Evolutionary conservation across 2,113 vertebrate species (phyloP).

Genomic region (Corvus moneduloides): DNA sequence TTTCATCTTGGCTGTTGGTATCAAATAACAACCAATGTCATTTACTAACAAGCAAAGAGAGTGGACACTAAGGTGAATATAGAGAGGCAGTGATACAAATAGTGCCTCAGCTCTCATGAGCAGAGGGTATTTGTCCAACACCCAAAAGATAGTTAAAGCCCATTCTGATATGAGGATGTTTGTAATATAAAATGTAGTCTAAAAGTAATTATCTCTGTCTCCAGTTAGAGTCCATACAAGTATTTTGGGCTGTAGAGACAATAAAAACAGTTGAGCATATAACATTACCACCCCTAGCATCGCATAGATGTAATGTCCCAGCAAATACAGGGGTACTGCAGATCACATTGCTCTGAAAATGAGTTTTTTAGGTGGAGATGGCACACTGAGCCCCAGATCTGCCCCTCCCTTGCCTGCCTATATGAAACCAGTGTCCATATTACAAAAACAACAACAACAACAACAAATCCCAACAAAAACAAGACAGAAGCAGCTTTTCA

Average conservation of each 20-base stretch:
- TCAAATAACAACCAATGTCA: background rate
- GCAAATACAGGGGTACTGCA: background rate
- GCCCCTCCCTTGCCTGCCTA: background rate
- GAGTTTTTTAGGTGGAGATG: accelerated
- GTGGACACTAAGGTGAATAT: background rate
- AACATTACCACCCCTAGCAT: background rate
- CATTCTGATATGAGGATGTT: background rate
- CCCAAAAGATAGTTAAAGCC: background rate
- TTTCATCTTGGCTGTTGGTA: background rate
- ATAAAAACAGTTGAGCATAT: background rate
- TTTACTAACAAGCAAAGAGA: accelerated
- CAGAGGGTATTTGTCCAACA: background rate
- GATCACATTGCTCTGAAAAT: background rate
- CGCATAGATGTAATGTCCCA: accelerated
- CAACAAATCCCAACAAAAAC: background rate
- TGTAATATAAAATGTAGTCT: background rate
- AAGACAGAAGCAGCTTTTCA: background rate
- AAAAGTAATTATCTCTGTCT: background rate
- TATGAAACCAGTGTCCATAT: background rate
- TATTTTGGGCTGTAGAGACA: background rate
- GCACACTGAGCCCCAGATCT: background rate
- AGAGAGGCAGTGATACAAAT: background rate
- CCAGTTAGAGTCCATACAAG: background rate
- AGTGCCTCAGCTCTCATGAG: background rate
- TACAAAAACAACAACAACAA: background rate